These are phyloP conservation scores for Zonitis immaculata DNA, from an alignment of 2,888 invertebrate genomes.

Conservation along the genomic window DNA sequence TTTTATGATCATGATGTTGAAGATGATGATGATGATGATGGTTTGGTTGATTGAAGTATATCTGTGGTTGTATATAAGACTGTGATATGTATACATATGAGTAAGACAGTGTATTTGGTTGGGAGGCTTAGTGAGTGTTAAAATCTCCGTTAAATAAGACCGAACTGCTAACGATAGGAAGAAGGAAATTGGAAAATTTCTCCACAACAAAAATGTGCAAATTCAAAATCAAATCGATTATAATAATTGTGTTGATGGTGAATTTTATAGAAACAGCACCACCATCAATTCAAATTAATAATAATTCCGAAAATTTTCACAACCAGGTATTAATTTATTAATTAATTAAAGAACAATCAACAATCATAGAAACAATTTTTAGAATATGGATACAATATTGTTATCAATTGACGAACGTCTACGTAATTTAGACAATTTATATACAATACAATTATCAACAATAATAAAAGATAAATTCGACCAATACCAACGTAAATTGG, in stretches of 20 bases:
- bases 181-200: not conserved
- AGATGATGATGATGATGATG: not conserved
- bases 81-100: not conserved
- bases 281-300: not conserved
- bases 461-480: conserved; percentile 47
- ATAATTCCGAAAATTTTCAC: conserved; percentile 36
- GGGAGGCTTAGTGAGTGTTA: not conserved
- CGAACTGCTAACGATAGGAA: not conserved
- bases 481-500: conserved; percentile 46
- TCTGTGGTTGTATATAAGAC: not conserved
- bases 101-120: not conserved
- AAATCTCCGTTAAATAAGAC: not conserved
- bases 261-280: too few species aligned
- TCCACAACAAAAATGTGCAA: not conserved
- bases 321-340: conserved; percentile 42
- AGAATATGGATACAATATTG: conserved; percentile 42
- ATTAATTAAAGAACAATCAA: not conserved
- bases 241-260: not conserved
- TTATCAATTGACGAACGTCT: conserved; percentile 46
- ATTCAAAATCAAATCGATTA: not conserved
- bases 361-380: conserved; percentile 17
- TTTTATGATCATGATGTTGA: not conserved
- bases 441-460: conserved; percentile 41
- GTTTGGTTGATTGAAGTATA: not conserved
- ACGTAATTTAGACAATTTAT: conserved; percentile 42